Percentiles rank a stretch among this genome's conserved stretches.
Evolutionary conservation across 2,888 invertebrate species (phyloP).

Genomic region (Cosmia trapezina): DNA sequence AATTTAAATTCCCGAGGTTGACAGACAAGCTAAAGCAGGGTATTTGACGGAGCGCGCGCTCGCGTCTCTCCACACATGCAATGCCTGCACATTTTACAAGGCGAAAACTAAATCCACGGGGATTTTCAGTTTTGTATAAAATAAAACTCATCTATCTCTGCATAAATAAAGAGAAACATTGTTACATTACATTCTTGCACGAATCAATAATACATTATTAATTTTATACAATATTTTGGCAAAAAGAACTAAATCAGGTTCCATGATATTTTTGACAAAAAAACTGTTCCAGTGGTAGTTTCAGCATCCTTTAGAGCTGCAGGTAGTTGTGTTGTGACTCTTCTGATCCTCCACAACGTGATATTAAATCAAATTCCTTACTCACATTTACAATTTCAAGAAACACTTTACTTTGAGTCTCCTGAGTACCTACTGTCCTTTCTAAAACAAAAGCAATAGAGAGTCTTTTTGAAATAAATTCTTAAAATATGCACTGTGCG

Average conservation of each 20-base stretch:
- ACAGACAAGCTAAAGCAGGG: slow-evolving; percentile 40
- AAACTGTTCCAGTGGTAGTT: neutral
- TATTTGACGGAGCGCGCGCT: slow-evolving; percentile 32
- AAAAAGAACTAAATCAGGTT: neutral
- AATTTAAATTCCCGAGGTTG: slow-evolving; percentile 25
- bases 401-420: slow-evolving; percentile 12
- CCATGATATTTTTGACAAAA: neutral
- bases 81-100: slow-evolving; percentile 35
- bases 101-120: slow-evolving; percentile 21
- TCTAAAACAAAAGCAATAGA: slow-evolving; percentile 34
- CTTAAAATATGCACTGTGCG: slow-evolving; percentile 41
- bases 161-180: neutral
- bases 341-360: neutral
- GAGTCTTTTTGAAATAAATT: slow-evolving; percentile 37
- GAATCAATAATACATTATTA: neutral
- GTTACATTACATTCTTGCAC: neutral
- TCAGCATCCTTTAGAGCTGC: neutral
- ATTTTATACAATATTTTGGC: neutral
- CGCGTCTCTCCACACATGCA: slow-evolving; percentile 27
- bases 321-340: neutral
- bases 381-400: slow-evolving; percentile 13
- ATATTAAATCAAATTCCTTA: slow-evolving; percentile 10
- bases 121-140: slow-evolving; percentile 17
- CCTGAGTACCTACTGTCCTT: neutral
- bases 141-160: slow-evolving; percentile 12